Evolutionary conservation across 2,113 vertebrate genomes (phyloP).

Genomic region (Pungitius pungitius): DNA sequence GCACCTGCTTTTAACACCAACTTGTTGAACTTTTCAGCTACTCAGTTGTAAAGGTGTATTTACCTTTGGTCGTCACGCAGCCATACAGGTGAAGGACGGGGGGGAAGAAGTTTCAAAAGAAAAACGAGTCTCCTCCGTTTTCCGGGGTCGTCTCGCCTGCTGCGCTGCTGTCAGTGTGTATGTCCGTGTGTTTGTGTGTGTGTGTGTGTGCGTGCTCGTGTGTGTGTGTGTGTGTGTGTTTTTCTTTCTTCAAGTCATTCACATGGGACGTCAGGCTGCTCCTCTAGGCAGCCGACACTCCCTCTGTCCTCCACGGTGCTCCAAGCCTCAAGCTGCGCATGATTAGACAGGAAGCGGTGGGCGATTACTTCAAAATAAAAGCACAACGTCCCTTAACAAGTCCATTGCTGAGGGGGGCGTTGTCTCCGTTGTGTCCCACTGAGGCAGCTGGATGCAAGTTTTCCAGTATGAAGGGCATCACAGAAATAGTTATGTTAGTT

Average conservation of each 20-base stretch:
- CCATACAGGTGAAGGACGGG: constrained; percentile 48
- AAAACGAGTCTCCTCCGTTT: constrained; percentile 6
- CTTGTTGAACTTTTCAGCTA: background rate
- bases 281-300: constrained; percentile 50
- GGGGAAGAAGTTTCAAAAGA: constrained; percentile 40
- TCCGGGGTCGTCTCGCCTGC: constrained; percentile 35
- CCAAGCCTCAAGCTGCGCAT: background rate
- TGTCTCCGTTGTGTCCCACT: background rate
- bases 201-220: too few relatives aligned
- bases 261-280: constrained; percentile 55
- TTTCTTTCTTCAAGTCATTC: constrained; percentile 46
- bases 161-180: constrained; percentile 40
- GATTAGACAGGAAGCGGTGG: background rate
- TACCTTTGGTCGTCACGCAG: constrained; percentile 62
- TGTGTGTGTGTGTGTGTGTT: too few relatives aligned
- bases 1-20: constrained; percentile 52
- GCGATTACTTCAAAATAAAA: constrained; percentile 43
- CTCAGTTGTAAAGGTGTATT: background rate
- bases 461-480: background rate
- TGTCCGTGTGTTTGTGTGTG: background rate
- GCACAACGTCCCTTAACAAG: background rate
- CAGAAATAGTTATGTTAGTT: background rate
- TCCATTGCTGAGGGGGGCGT: background rate
- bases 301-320: constrained; percentile 38
- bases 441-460: background rate